These are phyloP conservation scores for Drusus annulatus DNA, from an alignment of 1,140 invertebrate genomes.

Conservation along the genomic window DNA sequence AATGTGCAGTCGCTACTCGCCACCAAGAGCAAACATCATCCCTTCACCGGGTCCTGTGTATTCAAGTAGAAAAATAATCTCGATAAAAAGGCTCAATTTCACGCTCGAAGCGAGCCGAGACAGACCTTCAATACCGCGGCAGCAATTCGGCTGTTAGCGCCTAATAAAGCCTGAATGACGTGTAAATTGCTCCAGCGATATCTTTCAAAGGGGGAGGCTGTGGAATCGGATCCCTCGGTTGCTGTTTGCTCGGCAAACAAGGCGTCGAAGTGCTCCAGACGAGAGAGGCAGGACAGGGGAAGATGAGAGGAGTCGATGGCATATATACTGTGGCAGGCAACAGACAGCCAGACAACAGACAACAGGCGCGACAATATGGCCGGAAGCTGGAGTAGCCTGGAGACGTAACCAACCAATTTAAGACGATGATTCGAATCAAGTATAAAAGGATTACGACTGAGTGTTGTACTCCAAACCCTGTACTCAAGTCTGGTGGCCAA, in stretches of 20 bases:
- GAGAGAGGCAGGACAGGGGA: neutral
- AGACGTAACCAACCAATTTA: too few relatives aligned
- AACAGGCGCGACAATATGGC: neutral
- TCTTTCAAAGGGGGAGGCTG: conserved; percentile 4
- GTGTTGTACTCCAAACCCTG: too few relatives aligned
- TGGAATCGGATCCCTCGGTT: neutral
- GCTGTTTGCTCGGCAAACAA: conserved; percentile 25
- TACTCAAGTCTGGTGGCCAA: too few relatives aligned
- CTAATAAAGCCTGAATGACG: conserved; percentile 12
- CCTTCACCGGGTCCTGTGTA: conserved; percentile 13
- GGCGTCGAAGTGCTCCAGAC: neutral
- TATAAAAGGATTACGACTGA: too few relatives aligned
- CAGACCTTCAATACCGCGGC: neutral
- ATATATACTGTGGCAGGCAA: neutral
- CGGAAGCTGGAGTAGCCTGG: neutral
- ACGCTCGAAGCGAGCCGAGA: conserved; percentile 25
- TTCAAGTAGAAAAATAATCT: conserved; percentile 41
- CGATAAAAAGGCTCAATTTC: conserved; percentile 36
- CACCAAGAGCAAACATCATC: neutral
- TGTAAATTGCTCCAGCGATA: conserved; percentile 1
- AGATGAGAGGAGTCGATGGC: neutral
- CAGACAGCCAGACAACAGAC: neutral
- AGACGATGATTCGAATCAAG: too few relatives aligned
- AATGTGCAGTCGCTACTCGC: neutral
- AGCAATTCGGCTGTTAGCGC: conserved; percentile 1